Percentiles rank a stretch among this genome's conserved stretches.
Conservation (phyloP, 1,140 invertebrate species). For the Aphidius gifuensis region DNA sequence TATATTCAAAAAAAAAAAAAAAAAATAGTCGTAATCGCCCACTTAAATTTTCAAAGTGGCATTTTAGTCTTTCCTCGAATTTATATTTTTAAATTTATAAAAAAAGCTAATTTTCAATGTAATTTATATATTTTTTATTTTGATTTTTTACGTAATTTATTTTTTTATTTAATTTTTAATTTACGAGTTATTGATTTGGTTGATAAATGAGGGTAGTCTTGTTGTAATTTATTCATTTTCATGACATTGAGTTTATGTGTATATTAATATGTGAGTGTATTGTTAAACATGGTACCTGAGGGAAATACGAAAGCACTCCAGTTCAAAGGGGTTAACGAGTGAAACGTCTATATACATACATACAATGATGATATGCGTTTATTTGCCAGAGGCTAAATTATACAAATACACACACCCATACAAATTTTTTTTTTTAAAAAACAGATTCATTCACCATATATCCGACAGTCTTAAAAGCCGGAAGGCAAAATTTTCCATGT, state of each 20-base stretch:
- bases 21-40: too few relatives aligned
- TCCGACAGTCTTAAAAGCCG: conserved; percentile 3
- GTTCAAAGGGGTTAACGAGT: conserved; percentile 17
- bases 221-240: conserved; percentile 4
- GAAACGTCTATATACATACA: conserved; percentile 9
- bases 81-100: too few relatives aligned
- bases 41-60: too few relatives aligned
- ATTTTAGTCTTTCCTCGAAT: too few relatives aligned
- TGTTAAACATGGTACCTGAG: background rate
- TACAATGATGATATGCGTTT: background rate
- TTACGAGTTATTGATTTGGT: too few relatives aligned
- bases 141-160: too few relatives aligned
- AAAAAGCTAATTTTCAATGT: too few relatives aligned
- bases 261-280: conserved; percentile 2
- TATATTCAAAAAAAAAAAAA: too few relatives aligned
- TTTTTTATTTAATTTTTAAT: too few relatives aligned
- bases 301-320: background rate
- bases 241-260: background rate
- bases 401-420: too few relatives aligned
- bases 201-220: background rate
- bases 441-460: conserved; percentile 12
- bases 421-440: background rate
- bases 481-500: conserved; percentile 12
- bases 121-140: too few relatives aligned
- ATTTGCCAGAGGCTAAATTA: too few relatives aligned